Percentiles rank a stretch among this genome's conserved stretches.
Evolutionary conservation across 2,888 invertebrate species (phyloP).

Genomic region (Julus scanicus): DNA sequence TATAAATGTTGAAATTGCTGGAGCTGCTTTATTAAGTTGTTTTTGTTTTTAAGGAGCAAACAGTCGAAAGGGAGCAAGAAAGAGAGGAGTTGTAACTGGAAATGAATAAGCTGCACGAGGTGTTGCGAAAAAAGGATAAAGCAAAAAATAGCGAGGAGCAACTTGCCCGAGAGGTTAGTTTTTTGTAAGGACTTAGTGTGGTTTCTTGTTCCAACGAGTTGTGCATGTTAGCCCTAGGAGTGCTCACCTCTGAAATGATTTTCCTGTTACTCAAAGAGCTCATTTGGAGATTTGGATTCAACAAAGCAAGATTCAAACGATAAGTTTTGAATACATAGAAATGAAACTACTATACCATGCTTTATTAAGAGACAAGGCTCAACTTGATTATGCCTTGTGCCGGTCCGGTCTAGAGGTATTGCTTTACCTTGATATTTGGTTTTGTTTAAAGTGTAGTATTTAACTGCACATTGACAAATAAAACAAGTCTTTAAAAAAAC

Average conservation of each 20-base stretch:
- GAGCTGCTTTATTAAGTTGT: neutral
- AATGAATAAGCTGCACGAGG: slow-evolving; percentile 73
- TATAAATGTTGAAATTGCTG: too few relatives aligned
- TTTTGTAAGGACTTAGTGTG: neutral
- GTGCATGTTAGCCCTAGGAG: neutral
- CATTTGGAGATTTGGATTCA: too few relatives aligned
- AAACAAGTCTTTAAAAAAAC: too few relatives aligned
- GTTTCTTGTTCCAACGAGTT: neutral
- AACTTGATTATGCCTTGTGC: too few relatives aligned
- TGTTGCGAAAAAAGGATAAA: slow-evolving; percentile 74
- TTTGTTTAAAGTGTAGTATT: too few relatives aligned
- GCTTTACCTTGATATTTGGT: too few relatives aligned
- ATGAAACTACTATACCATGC: too few relatives aligned
- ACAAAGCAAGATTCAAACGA: too few relatives aligned
- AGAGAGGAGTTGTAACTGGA: slow-evolving; percentile 84
- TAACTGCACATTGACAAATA: too few relatives aligned
- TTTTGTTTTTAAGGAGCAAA: slow-evolving; percentile 74
- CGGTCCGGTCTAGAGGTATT: too few relatives aligned
- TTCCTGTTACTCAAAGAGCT: neutral
- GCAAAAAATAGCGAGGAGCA: slow-evolving; percentile 69
- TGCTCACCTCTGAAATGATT: neutral
- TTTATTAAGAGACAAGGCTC: too few relatives aligned
- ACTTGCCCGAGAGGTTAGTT: slow-evolving; percentile 57
- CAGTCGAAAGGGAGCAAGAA: slow-evolving; percentile 87
- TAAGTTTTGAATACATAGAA: too few relatives aligned